These are phyloP conservation scores for Eurystomus glaucurus DNA, from an alignment of 2,797 vertebrate species.

Conservation along the genomic window DNA sequence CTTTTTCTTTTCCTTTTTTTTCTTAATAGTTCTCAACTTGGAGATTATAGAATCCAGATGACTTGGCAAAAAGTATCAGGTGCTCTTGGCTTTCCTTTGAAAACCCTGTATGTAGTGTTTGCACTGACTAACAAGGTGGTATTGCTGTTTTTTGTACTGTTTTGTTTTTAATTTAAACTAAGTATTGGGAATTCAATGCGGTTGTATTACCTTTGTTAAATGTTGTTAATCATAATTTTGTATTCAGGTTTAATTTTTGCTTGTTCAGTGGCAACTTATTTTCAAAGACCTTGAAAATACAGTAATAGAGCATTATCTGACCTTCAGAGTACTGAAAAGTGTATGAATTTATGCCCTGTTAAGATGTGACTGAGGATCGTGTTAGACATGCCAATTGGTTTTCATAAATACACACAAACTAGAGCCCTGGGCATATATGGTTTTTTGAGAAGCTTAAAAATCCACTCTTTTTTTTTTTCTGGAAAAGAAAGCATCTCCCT, in stretches of 20 bases:
- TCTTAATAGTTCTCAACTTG: constrained; percentile 79
- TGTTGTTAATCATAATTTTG: constrained; percentile 81
- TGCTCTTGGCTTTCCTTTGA: constrained; percentile 85
- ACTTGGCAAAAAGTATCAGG: constrained; percentile 86
- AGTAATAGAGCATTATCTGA: constrained; percentile 80
- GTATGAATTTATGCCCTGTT: constrained; percentile 77
- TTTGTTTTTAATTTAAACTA: constrained; percentile 83
- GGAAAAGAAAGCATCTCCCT: constrained; percentile 74
- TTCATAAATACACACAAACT: constrained; percentile 35
- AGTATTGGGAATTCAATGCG: constrained; percentile 77
- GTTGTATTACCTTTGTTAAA: constrained; percentile 82
- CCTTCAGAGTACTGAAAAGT: constrained; percentile 78
- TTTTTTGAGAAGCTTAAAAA: constrained; percentile 69
- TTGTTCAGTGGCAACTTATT: constrained; percentile 80
- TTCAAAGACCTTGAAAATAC: constrained; percentile 80
- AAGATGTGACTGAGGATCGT: constrained; percentile 78
- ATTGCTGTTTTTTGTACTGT: constrained; percentile 79
- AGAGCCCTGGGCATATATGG: constrained; percentile 64
- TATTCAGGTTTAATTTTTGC: constrained; percentile 82
- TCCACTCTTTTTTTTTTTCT: constrained; percentile 51
- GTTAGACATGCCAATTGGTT: constrained; percentile 65
- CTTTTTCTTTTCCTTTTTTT: neutral
- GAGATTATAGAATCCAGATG: constrained; percentile 81
- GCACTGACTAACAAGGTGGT: constrained; percentile 87
- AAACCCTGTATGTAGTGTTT: constrained; percentile 86